Evolutionary conservation across 2,113 vertebrate species (phyloP).

Genomic region (Dryoscopus gambensis): DNA sequence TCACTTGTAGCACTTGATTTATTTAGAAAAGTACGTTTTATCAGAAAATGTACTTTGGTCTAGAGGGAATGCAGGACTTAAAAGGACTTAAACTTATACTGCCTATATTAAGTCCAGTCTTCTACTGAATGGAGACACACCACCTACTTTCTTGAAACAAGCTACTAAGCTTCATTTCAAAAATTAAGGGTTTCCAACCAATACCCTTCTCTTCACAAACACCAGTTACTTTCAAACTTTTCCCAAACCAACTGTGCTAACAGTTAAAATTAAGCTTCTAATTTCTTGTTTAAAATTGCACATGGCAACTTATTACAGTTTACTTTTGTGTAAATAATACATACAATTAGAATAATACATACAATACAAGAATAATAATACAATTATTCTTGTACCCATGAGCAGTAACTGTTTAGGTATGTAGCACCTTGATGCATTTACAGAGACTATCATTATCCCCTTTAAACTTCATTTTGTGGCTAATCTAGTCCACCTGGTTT

Average conservation of each 20-base stretch:
- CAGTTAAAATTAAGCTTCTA: not conserved
- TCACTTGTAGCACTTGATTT: not conserved
- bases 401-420: not conserved
- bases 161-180: not conserved
- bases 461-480: not conserved
- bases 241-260: not conserved
- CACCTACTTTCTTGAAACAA: not conserved
- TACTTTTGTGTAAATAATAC: not conserved
- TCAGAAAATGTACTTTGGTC: not conserved
- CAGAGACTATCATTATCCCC: not conserved
- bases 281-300: not conserved
- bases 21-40: not conserved
- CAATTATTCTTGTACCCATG: not conserved
- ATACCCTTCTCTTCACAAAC: not conserved
- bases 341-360: too few relatives aligned
- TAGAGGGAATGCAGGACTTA: not conserved
- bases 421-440: not conserved
- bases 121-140: not conserved
- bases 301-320: not conserved
- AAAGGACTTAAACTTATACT: not conserved
- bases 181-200: not conserved
- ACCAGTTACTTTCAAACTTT: not conserved
- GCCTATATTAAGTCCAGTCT: not conserved
- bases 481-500: not conserved
- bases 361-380: too few relatives aligned